phyloP scores from a whole-genome alignment of 2,113 vertebrate species.

The Bostrychus sinensis region DNA sequence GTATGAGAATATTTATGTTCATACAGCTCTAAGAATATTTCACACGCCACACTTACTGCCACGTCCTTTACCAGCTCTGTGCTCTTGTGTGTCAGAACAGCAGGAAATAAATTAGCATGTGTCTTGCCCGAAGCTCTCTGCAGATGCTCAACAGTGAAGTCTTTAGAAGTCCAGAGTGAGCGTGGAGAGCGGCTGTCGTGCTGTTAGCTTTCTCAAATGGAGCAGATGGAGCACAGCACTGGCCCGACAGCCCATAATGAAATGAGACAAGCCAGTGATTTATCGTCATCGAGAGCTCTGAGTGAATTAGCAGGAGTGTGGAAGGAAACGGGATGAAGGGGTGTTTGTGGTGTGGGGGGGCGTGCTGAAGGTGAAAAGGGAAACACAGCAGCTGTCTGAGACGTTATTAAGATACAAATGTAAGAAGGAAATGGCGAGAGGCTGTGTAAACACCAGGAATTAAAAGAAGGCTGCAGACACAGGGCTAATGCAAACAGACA shows the following conservation, averaged over 20 bases:
- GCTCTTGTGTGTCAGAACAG: slow-evolving; percentile 28
- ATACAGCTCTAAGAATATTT: slow-evolving; percentile 4
- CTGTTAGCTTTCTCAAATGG: slow-evolving; percentile 18
- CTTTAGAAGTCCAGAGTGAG: slow-evolving; percentile 29
- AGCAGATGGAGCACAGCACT: slow-evolving; percentile 24
- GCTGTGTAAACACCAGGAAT: slow-evolving; percentile 42
- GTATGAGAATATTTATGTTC: background rate
- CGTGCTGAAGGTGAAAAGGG: background rate
- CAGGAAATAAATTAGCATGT: slow-evolving; percentile 25
- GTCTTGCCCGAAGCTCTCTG: slow-evolving; percentile 11
- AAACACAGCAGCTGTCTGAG: background rate
- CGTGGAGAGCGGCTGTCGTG: slow-evolving; percentile 20
- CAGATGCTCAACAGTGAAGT: slow-evolving; percentile 4
- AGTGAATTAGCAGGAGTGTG: slow-evolving; percentile 2
- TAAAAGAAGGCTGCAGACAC: slow-evolving; percentile 21
- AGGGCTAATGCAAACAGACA: slow-evolving; percentile 25
- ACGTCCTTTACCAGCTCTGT: slow-evolving; percentile 15
- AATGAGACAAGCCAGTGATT: slow-evolving; percentile 19
- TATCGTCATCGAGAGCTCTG: slow-evolving; percentile 10
- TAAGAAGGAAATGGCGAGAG: slow-evolving; percentile 2
- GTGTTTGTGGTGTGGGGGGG: slow-evolving; percentile 7
- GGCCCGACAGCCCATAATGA: slow-evolving; percentile 15
- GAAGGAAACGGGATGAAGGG: slow-evolving; percentile 3
- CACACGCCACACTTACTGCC: background rate
- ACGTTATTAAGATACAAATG: slow-evolving; percentile 10